A percentile compares a stretch with the other conserved stretches of the same genome.
Evolutionary conservation across 2,888 invertebrate species (phyloP).

Genomic region (Disparrhopalites patrizii): DNA sequence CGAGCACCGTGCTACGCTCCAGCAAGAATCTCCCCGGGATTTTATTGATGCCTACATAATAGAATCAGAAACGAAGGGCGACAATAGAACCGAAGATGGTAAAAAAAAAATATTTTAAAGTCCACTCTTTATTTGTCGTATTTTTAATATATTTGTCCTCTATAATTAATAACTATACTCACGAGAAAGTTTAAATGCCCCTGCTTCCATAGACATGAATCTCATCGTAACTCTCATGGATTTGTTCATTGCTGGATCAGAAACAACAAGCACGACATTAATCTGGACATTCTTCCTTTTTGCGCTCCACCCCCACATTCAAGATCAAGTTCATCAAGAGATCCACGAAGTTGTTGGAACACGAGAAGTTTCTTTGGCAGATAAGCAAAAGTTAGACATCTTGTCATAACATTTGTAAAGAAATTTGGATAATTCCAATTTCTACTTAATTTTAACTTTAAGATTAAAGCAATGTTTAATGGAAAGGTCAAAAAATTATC

Average conservation of each 20-base stretch:
- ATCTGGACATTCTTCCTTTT: constrained; percentile 35
- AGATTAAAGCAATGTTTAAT: no score
- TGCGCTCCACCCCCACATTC: constrained; percentile 19
- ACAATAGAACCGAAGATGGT: background rate
- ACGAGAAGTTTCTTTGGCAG: background rate
- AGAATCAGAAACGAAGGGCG: background rate
- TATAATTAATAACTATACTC: background rate
- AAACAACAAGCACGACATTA: constrained; percentile 26
- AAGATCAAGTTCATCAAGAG: constrained; percentile 37
- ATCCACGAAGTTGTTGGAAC: constrained; percentile 3
- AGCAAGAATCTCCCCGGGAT: constrained; percentile 8
- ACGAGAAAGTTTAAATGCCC: background rate
- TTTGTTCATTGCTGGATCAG: constrained; percentile 3
- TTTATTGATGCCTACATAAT: constrained; percentile 16
- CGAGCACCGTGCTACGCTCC: background rate
- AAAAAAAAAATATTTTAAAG: background rate
- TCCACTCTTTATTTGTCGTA: no score
- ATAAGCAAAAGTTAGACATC: constrained; percentile 14
- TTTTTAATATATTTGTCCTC: background rate
- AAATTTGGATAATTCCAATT: no score
- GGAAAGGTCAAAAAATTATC: no score
- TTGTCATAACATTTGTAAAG: no score
- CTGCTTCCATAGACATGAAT: background rate
- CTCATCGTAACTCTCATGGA: background rate
- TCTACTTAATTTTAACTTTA: no score